A percentile compares a stretch with the other conserved stretches of the same genome.
Evolutionary conservation across 1,140 invertebrate species (phyloP).

Genomic region (Frieseomelitta varia): DNA sequence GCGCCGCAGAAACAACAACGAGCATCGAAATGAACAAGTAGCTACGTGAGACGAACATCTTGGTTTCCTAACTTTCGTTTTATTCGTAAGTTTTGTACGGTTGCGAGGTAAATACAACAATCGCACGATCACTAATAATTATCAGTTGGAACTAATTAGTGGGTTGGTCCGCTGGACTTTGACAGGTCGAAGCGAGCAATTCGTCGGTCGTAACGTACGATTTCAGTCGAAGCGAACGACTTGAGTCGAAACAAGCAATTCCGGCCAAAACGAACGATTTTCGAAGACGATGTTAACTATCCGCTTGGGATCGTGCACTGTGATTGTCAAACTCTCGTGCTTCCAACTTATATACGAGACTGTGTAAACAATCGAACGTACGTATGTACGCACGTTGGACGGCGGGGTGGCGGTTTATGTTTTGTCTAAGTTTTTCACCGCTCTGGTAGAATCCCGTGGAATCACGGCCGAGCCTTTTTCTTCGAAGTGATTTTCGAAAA

Average conservation of each 20-base stretch:
- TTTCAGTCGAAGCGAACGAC: no score
- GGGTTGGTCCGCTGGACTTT: background rate
- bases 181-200: background rate
- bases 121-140: no score
- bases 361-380: slow-evolving; percentile 79
- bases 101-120: no score
- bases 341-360: slow-evolving; percentile 79
- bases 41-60: slow-evolving; percentile 37
- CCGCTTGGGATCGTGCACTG: slow-evolving; percentile 74
- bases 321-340: slow-evolving; percentile 79
- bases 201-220: no score
- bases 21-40: slow-evolving; percentile 33
- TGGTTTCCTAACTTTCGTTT: background rate
- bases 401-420: slow-evolving; percentile 67
- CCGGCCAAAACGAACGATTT: no score
- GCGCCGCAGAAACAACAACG: slow-evolving; percentile 23
- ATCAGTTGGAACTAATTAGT: background rate
- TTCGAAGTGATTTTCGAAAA: slow-evolving; percentile 3
- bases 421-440: slow-evolving; percentile 70
- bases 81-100: no score
- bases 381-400: slow-evolving; percentile 74
- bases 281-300: slow-evolving; percentile 33
- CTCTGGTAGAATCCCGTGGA: slow-evolving; percentile 11
- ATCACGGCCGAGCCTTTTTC: slow-evolving; percentile 8
- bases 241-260: no score